Conservation (phyloP, 2,113 vertebrate genomes). For the Nipponia nippon region DNA sequence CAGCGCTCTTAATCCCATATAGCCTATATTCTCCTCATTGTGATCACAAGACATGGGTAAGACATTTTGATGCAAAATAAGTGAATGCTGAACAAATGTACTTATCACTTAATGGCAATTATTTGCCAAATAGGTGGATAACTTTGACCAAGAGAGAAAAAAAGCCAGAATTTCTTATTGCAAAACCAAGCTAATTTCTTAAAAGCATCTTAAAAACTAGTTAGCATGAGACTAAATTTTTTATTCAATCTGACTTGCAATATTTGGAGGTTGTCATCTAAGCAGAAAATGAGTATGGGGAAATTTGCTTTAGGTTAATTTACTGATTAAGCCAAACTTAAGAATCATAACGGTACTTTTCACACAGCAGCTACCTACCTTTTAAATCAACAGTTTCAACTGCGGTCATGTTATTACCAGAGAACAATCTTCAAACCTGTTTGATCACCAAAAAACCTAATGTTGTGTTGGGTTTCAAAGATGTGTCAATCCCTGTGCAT, state of each 20-base stretch:
- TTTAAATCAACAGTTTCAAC: not conserved
- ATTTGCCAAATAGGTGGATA: not conserved
- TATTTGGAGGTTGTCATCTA: not conserved
- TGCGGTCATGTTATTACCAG: not conserved
- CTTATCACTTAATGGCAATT: not conserved
- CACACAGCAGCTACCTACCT: not conserved
- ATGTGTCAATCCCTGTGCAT: accelerated
- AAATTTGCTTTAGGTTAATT: not conserved
- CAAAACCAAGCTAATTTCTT: not conserved
- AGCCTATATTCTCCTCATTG: not conserved
- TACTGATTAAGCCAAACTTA: not conserved
- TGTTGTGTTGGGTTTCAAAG: not conserved
- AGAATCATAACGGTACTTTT: not conserved
- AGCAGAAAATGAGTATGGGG: not conserved
- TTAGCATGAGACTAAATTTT: not conserved
- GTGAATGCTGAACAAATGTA: not conserved
- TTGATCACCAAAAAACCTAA: not conserved
- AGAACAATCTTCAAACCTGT: not conserved
- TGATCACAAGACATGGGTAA: not conserved
- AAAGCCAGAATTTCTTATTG: not conserved
- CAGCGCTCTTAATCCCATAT: not conserved
- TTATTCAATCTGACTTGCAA: not conserved
- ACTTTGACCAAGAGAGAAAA: not conserved
- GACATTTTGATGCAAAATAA: not conserved
- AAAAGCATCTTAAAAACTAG: not conserved